Conservation (phyloP, 2,113 vertebrate genomes). For the Ifrita kowaldi region DNA sequence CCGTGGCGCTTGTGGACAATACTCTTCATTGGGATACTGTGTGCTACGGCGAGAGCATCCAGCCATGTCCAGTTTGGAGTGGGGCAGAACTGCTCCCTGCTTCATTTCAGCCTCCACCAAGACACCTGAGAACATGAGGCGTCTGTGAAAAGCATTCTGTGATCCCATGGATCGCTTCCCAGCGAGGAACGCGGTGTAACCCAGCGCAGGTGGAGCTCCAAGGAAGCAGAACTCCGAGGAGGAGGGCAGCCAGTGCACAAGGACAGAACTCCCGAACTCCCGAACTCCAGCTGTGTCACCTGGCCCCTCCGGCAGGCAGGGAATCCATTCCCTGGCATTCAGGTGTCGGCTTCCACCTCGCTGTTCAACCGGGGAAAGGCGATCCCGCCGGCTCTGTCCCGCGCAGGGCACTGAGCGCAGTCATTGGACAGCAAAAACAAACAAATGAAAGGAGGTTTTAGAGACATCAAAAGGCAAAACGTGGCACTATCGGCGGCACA, state of each 20-base stretch:
- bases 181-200: fast-evolving
- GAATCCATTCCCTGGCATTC: neutral
- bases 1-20: fast-evolving
- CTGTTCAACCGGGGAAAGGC: neutral
- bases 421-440: slow-evolving; percentile 25
- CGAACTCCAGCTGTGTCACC: neutral
- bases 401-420: neutral
- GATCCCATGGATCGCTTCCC: fast-evolving
- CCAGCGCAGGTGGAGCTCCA: neutral
- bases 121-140: neutral
- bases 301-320: neutral
- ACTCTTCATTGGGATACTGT: fast-evolving
- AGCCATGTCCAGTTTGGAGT: fast-evolving
- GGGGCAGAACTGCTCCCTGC: neutral
- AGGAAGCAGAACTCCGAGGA: neutral
- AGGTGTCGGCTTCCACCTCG: slow-evolving; percentile 9
- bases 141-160: neutral
- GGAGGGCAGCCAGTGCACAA: fast-evolving
- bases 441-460: slow-evolving; percentile 17
- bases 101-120: fast-evolving
- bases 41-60: fast-evolving
- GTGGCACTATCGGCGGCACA: neutral
- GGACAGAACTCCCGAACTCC: fast-evolving
- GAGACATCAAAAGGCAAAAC: neutral
- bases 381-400: neutral